Conservation (phyloP, 2,113 vertebrate genomes). For the Xenopus laevis region DNA sequence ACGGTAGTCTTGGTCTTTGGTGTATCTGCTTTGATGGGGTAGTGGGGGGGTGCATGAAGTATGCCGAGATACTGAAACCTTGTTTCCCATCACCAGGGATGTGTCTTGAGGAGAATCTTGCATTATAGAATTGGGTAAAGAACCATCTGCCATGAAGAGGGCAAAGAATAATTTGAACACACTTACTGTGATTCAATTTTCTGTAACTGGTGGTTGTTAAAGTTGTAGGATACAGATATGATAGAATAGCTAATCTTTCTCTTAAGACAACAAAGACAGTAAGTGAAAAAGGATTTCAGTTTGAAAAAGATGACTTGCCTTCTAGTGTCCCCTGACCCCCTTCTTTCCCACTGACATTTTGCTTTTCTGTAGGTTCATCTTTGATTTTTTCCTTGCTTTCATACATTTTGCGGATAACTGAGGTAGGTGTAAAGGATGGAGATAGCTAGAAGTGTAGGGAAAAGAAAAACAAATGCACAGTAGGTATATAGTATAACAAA, state of each 20-base stretch:
- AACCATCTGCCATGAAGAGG: conserved; percentile 54
- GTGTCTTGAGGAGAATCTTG: conserved; percentile 70
- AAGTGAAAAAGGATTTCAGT: no score
- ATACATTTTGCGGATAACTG: conserved; percentile 97
- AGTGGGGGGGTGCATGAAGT: conserved; percentile 70
- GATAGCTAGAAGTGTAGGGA: conserved; percentile 73
- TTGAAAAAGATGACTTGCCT: conserved; percentile 62
- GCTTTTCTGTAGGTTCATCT: conserved; percentile 74
- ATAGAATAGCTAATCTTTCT: no score
- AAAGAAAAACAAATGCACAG: neutral
- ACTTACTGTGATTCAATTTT: no score
- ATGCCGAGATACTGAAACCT: conserved; percentile 68
- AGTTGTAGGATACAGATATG: no score
- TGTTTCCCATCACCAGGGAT: conserved; percentile 68
- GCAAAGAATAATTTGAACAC: no score
- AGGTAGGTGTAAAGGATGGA: conserved; percentile 95
- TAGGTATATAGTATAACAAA: no score
- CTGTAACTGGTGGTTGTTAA: no score
- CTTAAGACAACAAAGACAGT: no score
- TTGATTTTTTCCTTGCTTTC: conserved; percentile 94
- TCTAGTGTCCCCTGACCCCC: conserved; percentile 65
- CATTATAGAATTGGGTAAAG: conserved; percentile 66
- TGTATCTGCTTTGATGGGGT: conserved; percentile 70
- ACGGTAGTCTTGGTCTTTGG: conserved; percentile 85
- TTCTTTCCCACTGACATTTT: conserved; percentile 71